Base-by-base conservation (phyloP, 2,888 invertebrate species). In the Trisateles emortualis region DNA sequence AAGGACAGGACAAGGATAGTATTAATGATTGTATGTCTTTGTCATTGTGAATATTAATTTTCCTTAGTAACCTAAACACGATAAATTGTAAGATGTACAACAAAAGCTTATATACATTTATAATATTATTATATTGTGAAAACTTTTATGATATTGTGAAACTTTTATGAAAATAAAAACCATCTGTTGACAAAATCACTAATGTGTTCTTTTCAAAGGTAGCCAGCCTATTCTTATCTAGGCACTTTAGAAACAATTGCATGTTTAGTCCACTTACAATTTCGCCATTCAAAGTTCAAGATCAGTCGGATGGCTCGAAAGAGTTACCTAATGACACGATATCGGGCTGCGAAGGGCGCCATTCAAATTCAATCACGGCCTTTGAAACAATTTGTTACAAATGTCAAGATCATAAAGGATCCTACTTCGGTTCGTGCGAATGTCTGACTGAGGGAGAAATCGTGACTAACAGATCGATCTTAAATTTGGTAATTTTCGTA, bases 321-420 rank as follows among this genome's bases (percentile, higher is more conserved):
- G 59, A 73, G 74, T 65, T 68, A 71, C 68, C 46, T 68, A 72
- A 73, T 73, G 72, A 61, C 68, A 71, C 55, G 52, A 54, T 44
- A 64, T 59, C 41, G 59, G 29, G 57, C 60, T 60, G 51, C 49
- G 52, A 72, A 69, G 73, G 73, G 64, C 72, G 56, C 57, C 72
- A 73, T 79, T 79, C 64, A 66, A 77, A 75, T 71, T 72, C 74
- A 74, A 76, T 78, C 78, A 75, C 71, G 68, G 75, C 61, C 76
- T 78, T 75, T 74, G 71, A 68, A 76, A 76, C 76, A 75, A 77
- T 81, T 73, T 74, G 67, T 70, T 72, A 71, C 73, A 81, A 83
- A 83, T 83, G 83, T 81, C 82, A 83, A 79, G 79, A 78, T 68
- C 76, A 76, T 79, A 78, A 79, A 74, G 63, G 68, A 68, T 64